Percentiles rank a stretch among this genome's conserved stretches.
These are phyloP conservation scores for Xanthia icteritia DNA, from an alignment of 2,888 invertebrate genomes.

Conservation along the genomic window DNA sequence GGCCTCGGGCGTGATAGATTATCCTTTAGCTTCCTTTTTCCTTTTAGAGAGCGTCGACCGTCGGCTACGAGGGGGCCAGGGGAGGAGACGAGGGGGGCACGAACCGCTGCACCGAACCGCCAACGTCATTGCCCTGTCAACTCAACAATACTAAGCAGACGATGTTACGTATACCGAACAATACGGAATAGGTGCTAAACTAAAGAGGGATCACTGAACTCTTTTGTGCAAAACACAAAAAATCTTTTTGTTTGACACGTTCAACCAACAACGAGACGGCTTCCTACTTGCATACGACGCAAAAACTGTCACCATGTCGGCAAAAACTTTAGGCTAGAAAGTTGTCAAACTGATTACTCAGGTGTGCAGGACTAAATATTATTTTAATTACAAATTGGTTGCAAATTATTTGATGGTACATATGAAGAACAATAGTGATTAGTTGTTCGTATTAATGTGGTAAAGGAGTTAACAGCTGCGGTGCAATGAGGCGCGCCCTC, in stretches of 20 bases:
- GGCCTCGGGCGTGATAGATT: constrained; percentile 89
- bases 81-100: constrained; percentile 76
- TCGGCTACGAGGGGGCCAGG: constrained; percentile 81
- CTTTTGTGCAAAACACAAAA: constrained; percentile 66
- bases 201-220: constrained; percentile 79
- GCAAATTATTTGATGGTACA: constrained; percentile 38
- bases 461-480: constrained; percentile 81
- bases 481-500: constrained; percentile 78
- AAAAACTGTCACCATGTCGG: constrained; percentile 50
- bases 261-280: constrained; percentile 51
- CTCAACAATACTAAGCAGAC: constrained; percentile 89
- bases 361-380: constrained; percentile 14
- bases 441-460: constrained; percentile 81
- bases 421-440: constrained; percentile 72
- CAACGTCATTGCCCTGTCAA: constrained; percentile 90
- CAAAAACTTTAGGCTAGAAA: constrained; percentile 54
- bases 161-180: constrained; percentile 83
- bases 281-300: constrained; percentile 44
- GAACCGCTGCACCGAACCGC: constrained; percentile 82
- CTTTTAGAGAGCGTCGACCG: constrained; percentile 90
- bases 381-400: constrained; percentile 54
- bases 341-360: constrained; percentile 30
- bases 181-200: constrained; percentile 84
- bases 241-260: constrained; percentile 52
- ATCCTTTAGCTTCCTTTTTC: constrained; percentile 89